Conservation (phyloP, 2,113 vertebrate genomes). For the Tenebrosternarchus preto region DNA sequence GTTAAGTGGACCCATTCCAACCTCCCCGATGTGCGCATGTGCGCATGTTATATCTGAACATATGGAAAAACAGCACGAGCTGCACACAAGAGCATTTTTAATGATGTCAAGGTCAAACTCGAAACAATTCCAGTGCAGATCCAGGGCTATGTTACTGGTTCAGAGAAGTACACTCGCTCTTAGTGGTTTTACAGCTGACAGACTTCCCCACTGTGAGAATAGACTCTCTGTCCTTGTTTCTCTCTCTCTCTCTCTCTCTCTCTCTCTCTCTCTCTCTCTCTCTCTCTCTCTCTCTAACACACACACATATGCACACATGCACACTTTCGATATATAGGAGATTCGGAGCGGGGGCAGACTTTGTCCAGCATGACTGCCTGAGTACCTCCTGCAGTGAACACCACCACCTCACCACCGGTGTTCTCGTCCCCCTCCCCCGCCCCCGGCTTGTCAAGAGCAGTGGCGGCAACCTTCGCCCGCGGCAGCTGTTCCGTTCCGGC, state of each 20-base stretch:
- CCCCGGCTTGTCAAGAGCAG: conserved; percentile 52
- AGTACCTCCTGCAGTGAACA: background rate
- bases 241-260: too few relatives aligned
- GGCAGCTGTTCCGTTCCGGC: conserved; percentile 69
- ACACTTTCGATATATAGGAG: background rate
- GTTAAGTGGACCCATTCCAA: too few relatives aligned
- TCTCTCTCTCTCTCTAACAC: background rate
- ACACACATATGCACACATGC: conserved; percentile 5
- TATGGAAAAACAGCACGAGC: background rate
- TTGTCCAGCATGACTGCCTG: conserved; percentile 7
- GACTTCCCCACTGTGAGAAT: conserved; percentile 16
- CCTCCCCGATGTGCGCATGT: too few relatives aligned
- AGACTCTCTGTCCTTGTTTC: background rate
- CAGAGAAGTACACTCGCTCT: background rate
- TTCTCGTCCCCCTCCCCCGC: conserved; percentile 29
- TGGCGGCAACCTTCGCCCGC: conserved; percentile 57
- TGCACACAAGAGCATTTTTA: background rate
- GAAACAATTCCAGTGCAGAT: background rate
- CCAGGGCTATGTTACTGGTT: conserved; percentile 3
- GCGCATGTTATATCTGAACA: too few relatives aligned
- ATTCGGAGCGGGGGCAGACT: background rate
- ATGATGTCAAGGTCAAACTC: background rate
- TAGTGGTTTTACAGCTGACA: background rate
- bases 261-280: too few relatives aligned
- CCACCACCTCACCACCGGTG: conserved; percentile 1